These are phyloP conservation scores for Spea multiplicata DNA, from an alignment of 2,113 vertebrate genomes.

Conservation along the genomic window DNA sequence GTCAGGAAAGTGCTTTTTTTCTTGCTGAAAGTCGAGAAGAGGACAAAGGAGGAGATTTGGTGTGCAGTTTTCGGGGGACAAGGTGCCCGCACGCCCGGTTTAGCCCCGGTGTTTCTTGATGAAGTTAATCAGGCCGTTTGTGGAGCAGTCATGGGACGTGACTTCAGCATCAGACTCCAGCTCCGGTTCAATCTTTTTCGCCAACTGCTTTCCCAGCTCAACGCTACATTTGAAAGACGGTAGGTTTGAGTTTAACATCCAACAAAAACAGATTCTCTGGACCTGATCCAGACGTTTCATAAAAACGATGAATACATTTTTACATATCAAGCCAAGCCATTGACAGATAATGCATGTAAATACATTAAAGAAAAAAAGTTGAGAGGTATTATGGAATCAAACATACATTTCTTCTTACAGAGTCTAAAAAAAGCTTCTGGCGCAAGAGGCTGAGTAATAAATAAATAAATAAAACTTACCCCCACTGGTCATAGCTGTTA, in stretches of 20 bases:
- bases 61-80: constrained; percentile 24
- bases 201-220: constrained; percentile 94
- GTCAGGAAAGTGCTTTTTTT: constrained; percentile 59
- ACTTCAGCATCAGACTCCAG: constrained; percentile 72
- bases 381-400: not conserved
- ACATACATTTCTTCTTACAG: no score
- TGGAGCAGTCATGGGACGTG: constrained; percentile 88
- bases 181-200: constrained; percentile 94
- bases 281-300: no score
- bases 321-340: no score
- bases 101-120: constrained; percentile 85
- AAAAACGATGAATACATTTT: no score
- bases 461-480: constrained; percentile 81
- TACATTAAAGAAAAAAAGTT: not conserved
- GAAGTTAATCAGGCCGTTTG: constrained; percentile 93
- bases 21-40: constrained; percentile 57
- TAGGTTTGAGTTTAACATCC: not conserved
- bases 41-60: constrained; percentile 50
- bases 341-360: no score
- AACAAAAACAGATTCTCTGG: no score
- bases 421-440: no score
- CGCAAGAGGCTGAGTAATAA: not conserved
- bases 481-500: constrained; percentile 99
- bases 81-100: constrained; percentile 29
- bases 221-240: constrained; percentile 66